Evolutionary conservation across 2,113 vertebrate species (phyloP).

Genomic region (Anguilla japonica): DNA sequence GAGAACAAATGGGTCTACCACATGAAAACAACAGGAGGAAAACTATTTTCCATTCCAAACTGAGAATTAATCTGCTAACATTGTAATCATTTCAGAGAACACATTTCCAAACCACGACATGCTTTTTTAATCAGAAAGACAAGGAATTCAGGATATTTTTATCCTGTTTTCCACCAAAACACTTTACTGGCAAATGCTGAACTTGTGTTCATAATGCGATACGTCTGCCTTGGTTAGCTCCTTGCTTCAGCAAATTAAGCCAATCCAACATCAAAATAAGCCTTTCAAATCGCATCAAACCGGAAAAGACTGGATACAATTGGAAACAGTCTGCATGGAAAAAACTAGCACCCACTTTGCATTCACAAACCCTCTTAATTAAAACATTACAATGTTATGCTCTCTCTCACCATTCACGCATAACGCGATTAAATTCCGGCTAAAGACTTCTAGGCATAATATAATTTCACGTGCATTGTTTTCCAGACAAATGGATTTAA

Average conservation of each 20-base stretch:
- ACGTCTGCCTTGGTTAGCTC: not conserved
- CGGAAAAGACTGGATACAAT: not conserved
- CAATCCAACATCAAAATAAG: not conserved
- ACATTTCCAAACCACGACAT: not conserved
- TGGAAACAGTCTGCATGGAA: not conserved
- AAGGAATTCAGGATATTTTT: too few relatives aligned
- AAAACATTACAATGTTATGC: conserved; percentile 28
- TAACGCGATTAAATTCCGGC: conserved; percentile 26
- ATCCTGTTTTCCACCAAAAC: too few relatives aligned
- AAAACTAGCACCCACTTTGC: not conserved
- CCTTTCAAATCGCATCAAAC: not conserved
- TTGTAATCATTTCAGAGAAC: not conserved
- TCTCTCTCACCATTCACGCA: conserved; percentile 6
- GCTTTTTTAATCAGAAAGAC: not conserved
- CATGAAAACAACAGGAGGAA: not conserved
- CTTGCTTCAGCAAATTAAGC: not conserved
- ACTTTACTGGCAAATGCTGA: not conserved
- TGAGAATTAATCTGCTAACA: not conserved
- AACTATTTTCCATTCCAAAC: not conserved
- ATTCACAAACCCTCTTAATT: conserved; percentile 25
- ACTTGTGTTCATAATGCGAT: not conserved
- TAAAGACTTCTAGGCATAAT: conserved; percentile 25
- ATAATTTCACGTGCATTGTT: conserved; percentile 20
- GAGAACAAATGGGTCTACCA: too few relatives aligned
- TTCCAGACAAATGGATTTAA: conserved; percentile 23